Percentiles rank a stretch among this genome's conserved stretches.
phyloP scores from a whole-genome alignment of 2,888 invertebrate species.

The Toxonevra muliebris region DNA sequence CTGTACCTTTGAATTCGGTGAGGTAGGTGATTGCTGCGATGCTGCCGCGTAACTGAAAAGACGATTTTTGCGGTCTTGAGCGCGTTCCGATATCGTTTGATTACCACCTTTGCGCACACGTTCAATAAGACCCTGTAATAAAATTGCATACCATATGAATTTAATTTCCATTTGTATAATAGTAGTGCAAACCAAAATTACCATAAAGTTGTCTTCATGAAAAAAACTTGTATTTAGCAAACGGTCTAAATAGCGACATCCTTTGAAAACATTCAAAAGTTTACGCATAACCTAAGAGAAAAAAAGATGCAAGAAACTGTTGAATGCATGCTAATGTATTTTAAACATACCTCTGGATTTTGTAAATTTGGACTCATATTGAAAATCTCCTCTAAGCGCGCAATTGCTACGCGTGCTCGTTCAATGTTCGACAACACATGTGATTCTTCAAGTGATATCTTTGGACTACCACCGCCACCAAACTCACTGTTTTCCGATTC shows the following conservation, averaged over 20 bases:
- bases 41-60: slow-evolving; percentile 47
- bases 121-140: slow-evolving; percentile 72
- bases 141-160: slow-evolving; percentile 5
- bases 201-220: slow-evolving; percentile 82
- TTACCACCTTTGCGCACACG: slow-evolving; percentile 79
- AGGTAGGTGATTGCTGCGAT: slow-evolving; percentile 2
- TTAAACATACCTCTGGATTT: slow-evolving; percentile 71
- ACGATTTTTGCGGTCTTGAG: slow-evolving; percentile 76
- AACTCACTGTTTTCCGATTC: slow-evolving; percentile 70
- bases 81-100: slow-evolving; percentile 71
- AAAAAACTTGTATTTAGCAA: slow-evolving; percentile 87
- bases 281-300: slow-evolving; percentile 75
- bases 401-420: slow-evolving; percentile 78
- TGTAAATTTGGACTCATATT: slow-evolving; percentile 79
- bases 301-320: slow-evolving; percentile 1
- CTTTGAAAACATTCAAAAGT: slow-evolving; percentile 82
- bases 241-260: slow-evolving; percentile 86
- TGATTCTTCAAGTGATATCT: slow-evolving; percentile 67
- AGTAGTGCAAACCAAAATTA: slow-evolving; percentile 53
- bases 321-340: too few relatives aligned
- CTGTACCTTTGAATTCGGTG: slow-evolving; percentile 34
- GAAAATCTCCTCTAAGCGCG: slow-evolving; percentile 81
- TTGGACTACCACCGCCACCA: slow-evolving; percentile 49
- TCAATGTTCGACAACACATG: slow-evolving; percentile 81
- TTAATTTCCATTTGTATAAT: background rate